These are phyloP conservation scores for Napeogenes sylphis DNA, from an alignment of 2,888 invertebrate genomes.

Conservation along the genomic window DNA sequence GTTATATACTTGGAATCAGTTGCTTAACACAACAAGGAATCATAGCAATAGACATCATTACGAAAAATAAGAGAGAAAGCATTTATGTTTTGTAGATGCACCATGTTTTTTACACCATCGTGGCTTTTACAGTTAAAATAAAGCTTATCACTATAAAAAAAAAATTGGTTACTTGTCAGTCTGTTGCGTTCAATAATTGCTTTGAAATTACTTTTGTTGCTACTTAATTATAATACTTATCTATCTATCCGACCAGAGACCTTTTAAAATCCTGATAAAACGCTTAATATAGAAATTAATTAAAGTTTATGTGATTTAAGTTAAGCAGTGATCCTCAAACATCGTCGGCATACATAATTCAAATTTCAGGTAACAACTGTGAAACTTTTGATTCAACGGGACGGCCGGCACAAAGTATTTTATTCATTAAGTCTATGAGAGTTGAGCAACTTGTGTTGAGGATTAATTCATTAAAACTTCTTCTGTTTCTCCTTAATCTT, in stretches of 20 bases:
- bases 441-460: slow-evolving; percentile 20
- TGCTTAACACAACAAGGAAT: too few species aligned
- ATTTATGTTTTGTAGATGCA: too few species aligned
- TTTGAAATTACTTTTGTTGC: too few species aligned
- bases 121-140: too few species aligned
- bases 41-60: too few species aligned
- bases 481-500: slow-evolving; percentile 4
- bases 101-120: too few species aligned
- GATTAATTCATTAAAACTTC: slow-evolving; percentile 20
- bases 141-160: too few species aligned
- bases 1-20: too few species aligned
- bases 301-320: slow-evolving; percentile 1
- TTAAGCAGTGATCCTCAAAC: not conserved
- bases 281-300: not conserved
- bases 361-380: slow-evolving; percentile 16
- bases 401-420: slow-evolving; percentile 26
- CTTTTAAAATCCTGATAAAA: not conserved
- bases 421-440: slow-evolving; percentile 33
- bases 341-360: slow-evolving; percentile 15
- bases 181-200: too few species aligned
- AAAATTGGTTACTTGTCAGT: too few species aligned
- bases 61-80: too few species aligned
- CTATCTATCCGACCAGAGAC: not conserved
- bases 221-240: too few species aligned
- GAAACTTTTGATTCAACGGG: slow-evolving; percentile 28